Base-by-base conservation (phyloP, 2,113 vertebrate genomes). In the Sapajus apella region DNA sequence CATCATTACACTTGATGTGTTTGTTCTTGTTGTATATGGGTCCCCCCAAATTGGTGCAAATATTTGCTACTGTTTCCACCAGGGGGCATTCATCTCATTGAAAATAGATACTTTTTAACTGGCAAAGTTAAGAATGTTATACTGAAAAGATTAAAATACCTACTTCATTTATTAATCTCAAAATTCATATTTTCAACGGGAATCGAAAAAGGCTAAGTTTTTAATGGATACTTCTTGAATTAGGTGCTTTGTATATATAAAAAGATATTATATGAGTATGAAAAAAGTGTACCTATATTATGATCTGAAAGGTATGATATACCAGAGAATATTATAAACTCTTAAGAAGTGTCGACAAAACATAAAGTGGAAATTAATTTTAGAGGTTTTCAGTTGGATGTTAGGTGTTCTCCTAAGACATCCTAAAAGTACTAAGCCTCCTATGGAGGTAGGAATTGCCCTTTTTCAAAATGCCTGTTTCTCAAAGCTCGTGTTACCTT, bases 81-180 rank as follows among this genome's bases (percentile, higher is more conserved):
- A 95, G 92, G 75, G 87, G 73, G 25, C 68, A 96, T 94, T 93
- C 27, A 0, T 72, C 61, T 94, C 81, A 96, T 25, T 91, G 32
- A 97, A 97, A 94, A 61, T 50, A 95, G 93, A 32, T 47, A 66
- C 75, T 90, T 96, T 52, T 92, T 7, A 79, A 96, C 25, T 58
- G 11, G 23, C 47, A 55, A 95, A 58, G 94, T 91, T 30, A 86
- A 83, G 18, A 85, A 23, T 52, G 30, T 89, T 73, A 80, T 40
- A 45, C 8, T 35, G 25, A 82, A 75, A 82, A 81, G 70, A 30
- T 58, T 88, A 87, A 95, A 94, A 77, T 43, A 55, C 8, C n/a
- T 27, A 95, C 20, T 91, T 91, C 75, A 43, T 37, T 92, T 77
- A 73, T 81, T 81, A 87, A 92, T 66, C 27, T 79, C 55, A 16